Base-by-base conservation (phyloP, 2,113 vertebrate species). In the Chaetura pelagica region DNA sequence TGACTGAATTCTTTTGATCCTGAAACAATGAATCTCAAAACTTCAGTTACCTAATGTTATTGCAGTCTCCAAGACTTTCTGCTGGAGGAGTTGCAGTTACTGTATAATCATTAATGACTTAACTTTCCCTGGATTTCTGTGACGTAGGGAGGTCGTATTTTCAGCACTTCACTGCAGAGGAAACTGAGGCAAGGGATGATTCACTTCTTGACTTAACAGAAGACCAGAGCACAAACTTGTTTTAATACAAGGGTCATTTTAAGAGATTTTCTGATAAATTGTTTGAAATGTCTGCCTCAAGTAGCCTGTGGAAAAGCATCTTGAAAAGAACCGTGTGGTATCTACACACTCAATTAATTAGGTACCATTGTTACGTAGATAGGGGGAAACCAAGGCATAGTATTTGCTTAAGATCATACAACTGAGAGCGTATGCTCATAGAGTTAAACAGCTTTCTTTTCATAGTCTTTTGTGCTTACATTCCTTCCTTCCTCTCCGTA, bases 321-420 rank as follows among this genome's bases (percentile, higher is more conserved):
- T 88, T 42, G 11, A 17, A 66, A 89, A 76, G 58, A 68, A 66
- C 44, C 35, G 13, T 2, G 1, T 38, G 61, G 27, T 83, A 57
- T 74, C 88, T 52, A 58, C 12, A 78, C 14, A 57, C 30, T 75
- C 1, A 0, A 10, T 92, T 78, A 38, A 48, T 85, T 73, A 69
- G 32, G 22, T 78, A n/a, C 40, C 0, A 0, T 58, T 79, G 27
- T 85, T 79, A 64, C 0, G 0, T 5, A 42, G 34, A 63, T 61
- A 11, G 73, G 66, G 58, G 83, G 62, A 95, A 94, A 87, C 61
- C 0, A 1, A 94, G 71, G 64, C 75, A 46, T 5, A 16, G 42
- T 23, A 49, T 84, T 93, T 72, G 15, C 66, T 69, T 78, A 76
- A 71, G 54, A 19, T 91, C 54, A 16, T 63, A 15, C 71, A 74